phyloP scores from a whole-genome alignment of 2,113 vertebrate species.

The Spheniscus mendiculus region DNA sequence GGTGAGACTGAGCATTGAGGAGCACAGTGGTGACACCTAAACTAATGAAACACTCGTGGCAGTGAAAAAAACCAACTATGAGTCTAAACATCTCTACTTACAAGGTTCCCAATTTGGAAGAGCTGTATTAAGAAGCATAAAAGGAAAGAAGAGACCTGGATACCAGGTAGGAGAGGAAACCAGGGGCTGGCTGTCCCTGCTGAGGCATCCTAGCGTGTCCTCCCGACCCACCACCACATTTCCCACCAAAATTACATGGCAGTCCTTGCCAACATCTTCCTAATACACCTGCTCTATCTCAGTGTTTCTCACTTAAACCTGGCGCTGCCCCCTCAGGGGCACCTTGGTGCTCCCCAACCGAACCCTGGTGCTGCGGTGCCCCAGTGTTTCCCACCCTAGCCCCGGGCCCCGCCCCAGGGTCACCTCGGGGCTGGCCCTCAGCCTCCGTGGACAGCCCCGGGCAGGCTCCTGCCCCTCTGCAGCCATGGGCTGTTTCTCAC shows the following conservation, averaged over 20 bases:
- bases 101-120: background rate
- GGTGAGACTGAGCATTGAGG: background rate
- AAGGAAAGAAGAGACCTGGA: background rate
- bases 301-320: background rate
- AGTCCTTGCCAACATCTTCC: background rate
- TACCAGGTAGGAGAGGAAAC: background rate
- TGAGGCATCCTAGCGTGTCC: background rate
- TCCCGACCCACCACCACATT: background rate
- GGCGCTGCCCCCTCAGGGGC: background rate
- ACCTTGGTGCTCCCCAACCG: background rate
- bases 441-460: background rate
- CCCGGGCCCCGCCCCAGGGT: too few species aligned
- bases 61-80: rapidly evolving
- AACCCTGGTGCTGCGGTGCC: background rate
- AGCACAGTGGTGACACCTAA: background rate
- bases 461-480: background rate
- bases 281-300: background rate
- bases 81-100: background rate
- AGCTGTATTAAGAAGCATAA: background rate
- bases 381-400: background rate
- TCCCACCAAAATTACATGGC: background rate
- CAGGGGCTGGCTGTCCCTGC: background rate
- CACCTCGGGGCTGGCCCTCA: background rate
- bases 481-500: background rate
- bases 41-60: background rate